Conservation (phyloP, 1,140 invertebrate genomes). For the Ceratina calcarata region DNA sequence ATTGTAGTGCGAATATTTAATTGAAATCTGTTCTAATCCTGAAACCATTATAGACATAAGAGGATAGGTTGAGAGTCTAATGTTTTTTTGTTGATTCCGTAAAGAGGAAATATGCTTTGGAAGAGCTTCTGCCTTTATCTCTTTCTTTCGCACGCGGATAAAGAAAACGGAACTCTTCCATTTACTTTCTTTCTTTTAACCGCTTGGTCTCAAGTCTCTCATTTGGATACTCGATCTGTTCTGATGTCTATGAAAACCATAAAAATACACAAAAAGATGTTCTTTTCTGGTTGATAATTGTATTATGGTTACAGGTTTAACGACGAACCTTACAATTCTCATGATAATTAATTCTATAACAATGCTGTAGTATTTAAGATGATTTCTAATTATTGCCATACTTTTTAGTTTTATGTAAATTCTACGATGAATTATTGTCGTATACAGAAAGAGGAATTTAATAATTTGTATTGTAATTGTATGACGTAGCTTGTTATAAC, state of each 20-base stretch:
- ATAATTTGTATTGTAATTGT: conserved; percentile 26
- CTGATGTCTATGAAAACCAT: too few species aligned
- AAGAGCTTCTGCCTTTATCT: too few species aligned
- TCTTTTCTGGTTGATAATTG: not conserved
- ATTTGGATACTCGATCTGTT: too few species aligned
- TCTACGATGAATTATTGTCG: not conserved
- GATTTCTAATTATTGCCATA: conserved; percentile 1
- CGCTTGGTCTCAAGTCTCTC: too few species aligned
- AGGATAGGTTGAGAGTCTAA: too few species aligned
- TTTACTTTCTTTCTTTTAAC: too few species aligned
- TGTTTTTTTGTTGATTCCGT: too few species aligned
- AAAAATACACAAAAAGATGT: too few species aligned
- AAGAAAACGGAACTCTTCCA: too few species aligned
- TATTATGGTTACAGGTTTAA: conserved; percentile 26
- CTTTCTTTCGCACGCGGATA: too few species aligned
- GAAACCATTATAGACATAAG: conserved; percentile 2
- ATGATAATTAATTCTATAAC: too few species aligned
- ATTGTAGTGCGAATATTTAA: conserved; percentile 6
- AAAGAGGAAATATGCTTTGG: too few species aligned
- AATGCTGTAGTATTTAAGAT: not conserved
- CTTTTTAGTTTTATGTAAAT: not conserved
- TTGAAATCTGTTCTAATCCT: conserved; percentile 8
- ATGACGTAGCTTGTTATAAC: conserved; percentile 21
- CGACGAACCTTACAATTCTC: not conserved
- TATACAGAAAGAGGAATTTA: not conserved